Percentiles rank a stretch among this genome's conserved stretches.
phyloP scores from a whole-genome alignment of 2,888 invertebrate species.

The Mycalesis mineus region DNA sequence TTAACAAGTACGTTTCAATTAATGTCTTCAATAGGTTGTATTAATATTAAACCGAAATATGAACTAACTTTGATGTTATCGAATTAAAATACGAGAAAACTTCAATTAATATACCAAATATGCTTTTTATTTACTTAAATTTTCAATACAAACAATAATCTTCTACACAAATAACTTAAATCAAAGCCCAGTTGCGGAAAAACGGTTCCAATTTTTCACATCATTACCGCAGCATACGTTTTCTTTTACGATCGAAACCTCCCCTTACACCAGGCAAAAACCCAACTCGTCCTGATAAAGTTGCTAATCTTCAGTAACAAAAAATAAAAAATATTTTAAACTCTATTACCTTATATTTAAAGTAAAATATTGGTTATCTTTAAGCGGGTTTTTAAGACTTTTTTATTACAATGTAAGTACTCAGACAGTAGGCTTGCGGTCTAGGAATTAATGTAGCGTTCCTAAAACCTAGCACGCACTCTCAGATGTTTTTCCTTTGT shows the following conservation, averaged over 20 bases:
- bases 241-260: constrained; percentile 28
- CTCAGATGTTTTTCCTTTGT: constrained; percentile 51
- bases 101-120: too few species aligned
- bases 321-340: neutral
- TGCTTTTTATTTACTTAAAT: too few species aligned
- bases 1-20: too few species aligned
- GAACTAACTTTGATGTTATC: too few species aligned
- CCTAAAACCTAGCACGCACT: constrained; percentile 64
- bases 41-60: too few species aligned
- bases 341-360: neutral
- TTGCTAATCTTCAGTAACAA: constrained; percentile 10
- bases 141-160: too few species aligned
- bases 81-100: too few species aligned
- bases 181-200: neutral
- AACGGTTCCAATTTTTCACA: constrained; percentile 30
- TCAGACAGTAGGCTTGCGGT: constrained; percentile 68
- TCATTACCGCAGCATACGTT: constrained; percentile 36
- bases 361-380: neutral
- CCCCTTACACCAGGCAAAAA: constrained; percentile 24
- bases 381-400: constrained; percentile 12
- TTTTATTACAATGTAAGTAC: constrained; percentile 36
- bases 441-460: constrained; percentile 71
- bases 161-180: too few species aligned
- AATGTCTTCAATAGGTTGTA: too few species aligned
- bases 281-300: constrained; percentile 20